Evolutionary conservation across 2,113 vertebrate genomes (phyloP), one percentile per base, ranked within the genome.

Genomic region (Chaetorhynchus papuensis): DNA sequence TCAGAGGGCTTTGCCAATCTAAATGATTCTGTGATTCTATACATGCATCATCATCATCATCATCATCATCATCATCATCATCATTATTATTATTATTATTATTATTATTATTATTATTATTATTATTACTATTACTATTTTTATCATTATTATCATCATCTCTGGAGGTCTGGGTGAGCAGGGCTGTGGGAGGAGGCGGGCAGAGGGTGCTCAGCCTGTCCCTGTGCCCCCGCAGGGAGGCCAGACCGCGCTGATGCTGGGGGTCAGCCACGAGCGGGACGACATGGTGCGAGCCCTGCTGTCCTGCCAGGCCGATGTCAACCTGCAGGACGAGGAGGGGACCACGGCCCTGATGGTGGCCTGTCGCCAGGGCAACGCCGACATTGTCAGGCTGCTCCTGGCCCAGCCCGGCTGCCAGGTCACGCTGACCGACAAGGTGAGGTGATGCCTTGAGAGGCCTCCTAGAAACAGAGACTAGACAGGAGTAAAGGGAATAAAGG

Each of bases 181-280:
- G 91, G 72, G 12, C 44, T 7, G 8, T 3, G 17, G 78, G 11
- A 33, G 64, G 30, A 11, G 20, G 35, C 1, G 64, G 50, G 37
- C 14, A 4, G 16, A 31, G 30, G 6, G 8, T n/a, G 41, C 31
- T 89, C 75, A 86, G 45, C 56, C 49, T 75, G 20, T 71, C 20
- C 74, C 47, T 50, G 28, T 82, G 19, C 0, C 82, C 18, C 80
- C 77, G 74, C 96, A 98, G 98, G 98, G 98, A 14, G 98, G 98
- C 24, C 98, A 98, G 95, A 98, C 98, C 0, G 98, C 98, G 1
- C 95, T 98, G 95, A 98, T 98, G 97, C 94, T 98, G 83, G 98
- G 97, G 14, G 98, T 98, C 9, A 98, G 97, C 80, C 98, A 98
- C 6, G 98, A 98, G 50, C 69, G 98, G 59, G 97, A 96, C 0